Evolutionary conservation across 2,113 vertebrate genomes (phyloP).

Genomic region (Brachionichthys hirsutus): DNA sequence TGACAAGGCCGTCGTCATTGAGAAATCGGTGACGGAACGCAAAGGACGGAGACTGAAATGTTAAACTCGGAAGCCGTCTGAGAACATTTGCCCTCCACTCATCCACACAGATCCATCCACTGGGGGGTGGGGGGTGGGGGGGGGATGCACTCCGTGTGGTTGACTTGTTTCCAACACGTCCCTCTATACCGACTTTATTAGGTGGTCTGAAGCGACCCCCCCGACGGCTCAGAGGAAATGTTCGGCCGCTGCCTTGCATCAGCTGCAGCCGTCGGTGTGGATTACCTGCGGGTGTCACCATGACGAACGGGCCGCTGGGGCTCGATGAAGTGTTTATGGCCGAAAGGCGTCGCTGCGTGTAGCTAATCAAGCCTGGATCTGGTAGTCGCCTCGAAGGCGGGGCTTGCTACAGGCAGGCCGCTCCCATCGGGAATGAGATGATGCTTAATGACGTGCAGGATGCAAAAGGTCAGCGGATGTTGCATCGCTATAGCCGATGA

Average conservation of each 20-base stretch:
- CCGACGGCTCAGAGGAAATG: slow-evolving; percentile 50
- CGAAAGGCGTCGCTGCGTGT: slow-evolving; percentile 78
- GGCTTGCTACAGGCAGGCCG: slow-evolving; percentile 35
- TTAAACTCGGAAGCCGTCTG: slow-evolving; percentile 31
- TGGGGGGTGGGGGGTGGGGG: too few relatives aligned
- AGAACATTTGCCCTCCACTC: slow-evolving; percentile 13
- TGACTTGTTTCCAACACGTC: not conserved
- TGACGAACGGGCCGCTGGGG: slow-evolving; percentile 73
- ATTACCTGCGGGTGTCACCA: slow-evolving; percentile 76
- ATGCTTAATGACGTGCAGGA: slow-evolving; percentile 66
- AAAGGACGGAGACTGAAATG: slow-evolving; percentile 51
- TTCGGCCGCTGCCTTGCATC: slow-evolving; percentile 62
- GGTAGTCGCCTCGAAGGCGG: slow-evolving; percentile 49
- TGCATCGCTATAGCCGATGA: slow-evolving; percentile 55
- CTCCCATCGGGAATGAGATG: slow-evolving; percentile 22
- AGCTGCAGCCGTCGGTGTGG: slow-evolving; percentile 62
- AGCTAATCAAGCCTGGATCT: slow-evolving; percentile 69
- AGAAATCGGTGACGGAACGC: slow-evolving; percentile 53
- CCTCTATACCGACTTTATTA: not conserved
- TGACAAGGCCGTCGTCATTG: slow-evolving; percentile 62
- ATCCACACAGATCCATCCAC: slow-evolving; percentile 2
- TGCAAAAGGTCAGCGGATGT: slow-evolving; percentile 55
- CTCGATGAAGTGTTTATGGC: slow-evolving; percentile 78
- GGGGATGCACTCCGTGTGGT: not conserved
- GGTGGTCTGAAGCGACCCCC: slow-evolving; percentile 43